phyloP scores from a whole-genome alignment of 2,797 vertebrate genomes.

The Helicolenus hilgendorfi region DNA sequence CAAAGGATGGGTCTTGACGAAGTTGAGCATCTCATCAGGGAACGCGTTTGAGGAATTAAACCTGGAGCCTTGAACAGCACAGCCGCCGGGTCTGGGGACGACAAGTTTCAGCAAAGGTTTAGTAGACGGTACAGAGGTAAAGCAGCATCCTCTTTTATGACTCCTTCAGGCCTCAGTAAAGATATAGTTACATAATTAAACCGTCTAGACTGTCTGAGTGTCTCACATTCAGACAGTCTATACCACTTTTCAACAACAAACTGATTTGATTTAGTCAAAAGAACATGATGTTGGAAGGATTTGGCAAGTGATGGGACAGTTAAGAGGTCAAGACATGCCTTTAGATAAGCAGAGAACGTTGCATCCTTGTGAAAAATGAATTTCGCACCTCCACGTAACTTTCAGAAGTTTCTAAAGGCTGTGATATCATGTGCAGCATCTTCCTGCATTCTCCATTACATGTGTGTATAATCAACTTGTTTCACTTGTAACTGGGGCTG shows the following conservation, averaged over 20 bases:
- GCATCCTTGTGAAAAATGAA: slow-evolving; percentile 17
- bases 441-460: neutral
- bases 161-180: neutral
- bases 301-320: neutral
- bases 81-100: slow-evolving; percentile 93
- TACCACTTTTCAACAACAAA: neutral
- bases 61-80: slow-evolving; percentile 92
- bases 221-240: slow-evolving; percentile 15
- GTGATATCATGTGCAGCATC: neutral
- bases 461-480: neutral
- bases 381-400: neutral
- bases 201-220: slow-evolving; percentile 48
- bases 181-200: slow-evolving; percentile 25
- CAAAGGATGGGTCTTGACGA: slow-evolving; percentile 97
- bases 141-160: neutral
- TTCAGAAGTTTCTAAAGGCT: neutral
- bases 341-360: neutral
- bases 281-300: neutral
- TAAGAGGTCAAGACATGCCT: neutral
- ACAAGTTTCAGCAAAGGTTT: slow-evolving; percentile 6
- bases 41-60: slow-evolving; percentile 96
- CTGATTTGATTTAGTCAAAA: slow-evolving; percentile 19
- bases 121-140: neutral
- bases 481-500: neutral
- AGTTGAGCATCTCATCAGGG: slow-evolving; percentile 97